Percentiles rank a stretch among this genome's conserved stretches.
These are phyloP conservation scores for Rhabdomys dilectus DNA, from an alignment of 2,113 vertebrate species.

Conservation along the genomic window DNA sequence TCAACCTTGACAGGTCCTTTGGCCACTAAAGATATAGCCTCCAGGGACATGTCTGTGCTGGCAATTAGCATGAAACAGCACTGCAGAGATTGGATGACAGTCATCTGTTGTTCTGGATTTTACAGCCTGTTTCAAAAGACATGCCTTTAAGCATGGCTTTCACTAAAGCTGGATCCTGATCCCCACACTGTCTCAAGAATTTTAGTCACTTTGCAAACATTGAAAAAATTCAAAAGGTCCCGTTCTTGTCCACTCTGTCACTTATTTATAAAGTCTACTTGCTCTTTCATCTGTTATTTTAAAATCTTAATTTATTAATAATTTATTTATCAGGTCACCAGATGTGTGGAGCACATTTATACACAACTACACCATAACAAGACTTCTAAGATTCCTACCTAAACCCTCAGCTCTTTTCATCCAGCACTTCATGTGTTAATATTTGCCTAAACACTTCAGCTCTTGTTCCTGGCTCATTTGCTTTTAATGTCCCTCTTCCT, in stretches of 20 bases:
- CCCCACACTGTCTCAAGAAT: not conserved
- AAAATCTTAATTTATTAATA: not conserved
- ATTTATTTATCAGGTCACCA: not conserved
- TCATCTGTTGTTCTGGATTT: not conserved
- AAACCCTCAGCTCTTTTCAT: not conserved
- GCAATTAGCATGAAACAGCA: constrained; percentile 46
- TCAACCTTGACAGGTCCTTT: constrained; percentile 69
- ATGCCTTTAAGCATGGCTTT: constrained; percentile 30
- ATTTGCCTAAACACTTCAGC: not conserved
- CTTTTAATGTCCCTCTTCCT: not conserved
- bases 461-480: not conserved
- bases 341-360: not conserved
- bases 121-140: constrained; percentile 4
- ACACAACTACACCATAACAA: not conserved
- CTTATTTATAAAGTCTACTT: not conserved
- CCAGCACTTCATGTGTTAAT: not conserved
- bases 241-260: not conserved
- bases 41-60: not conserved
- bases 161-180: not conserved
- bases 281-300: not conserved
- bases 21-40: constrained; percentile 46
- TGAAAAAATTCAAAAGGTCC: not conserved
- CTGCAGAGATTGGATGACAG: not conserved
- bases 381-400: not conserved
- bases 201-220: not conserved